Evolutionary conservation across 2,113 vertebrate genomes (phyloP), one percentile per base, ranked within the genome.

Genomic region (Dryoscopus gambensis): DNA sequence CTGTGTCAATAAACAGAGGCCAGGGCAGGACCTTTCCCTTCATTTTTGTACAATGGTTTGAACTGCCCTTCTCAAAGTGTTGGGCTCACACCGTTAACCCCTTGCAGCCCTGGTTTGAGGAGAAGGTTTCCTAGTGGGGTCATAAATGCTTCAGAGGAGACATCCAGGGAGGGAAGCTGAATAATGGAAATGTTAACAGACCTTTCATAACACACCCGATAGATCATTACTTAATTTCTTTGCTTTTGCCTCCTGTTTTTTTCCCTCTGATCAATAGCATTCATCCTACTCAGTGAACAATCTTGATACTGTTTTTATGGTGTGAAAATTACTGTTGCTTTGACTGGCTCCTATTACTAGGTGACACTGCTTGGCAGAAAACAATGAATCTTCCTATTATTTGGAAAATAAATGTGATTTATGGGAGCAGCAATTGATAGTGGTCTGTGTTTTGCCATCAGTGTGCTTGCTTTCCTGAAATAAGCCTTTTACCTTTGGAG

Each of bases 281-380:
- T 92, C 77, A 76, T 93, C 92, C 86, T 69, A 46, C 87, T 77
- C 77, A 50, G 77, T 84, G 92, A 96, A 93, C 90, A 86, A 76
- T 68, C 28, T 67, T 92, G 84, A 76, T 93, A 85, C 59, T 33
- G 50, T 59, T 96, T 96, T 97, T 96, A 92, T 87, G 90, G 91
- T 40, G 62, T 35, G 64, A 97, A 96, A 95, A 95, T 93, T 84
- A 96, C 83, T 89, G 90, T 88, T 94, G 79, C 87, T 97, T 96
- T 96, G 95, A 94, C 90, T 76, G 37, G 47, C 68, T 75, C 35
- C 88, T 81, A 68, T 97, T 95, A 94, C 47, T 33, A 59, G 20
- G 83, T 90, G 89, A 97, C 83, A 60, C 35, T 15, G 42, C 89
- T 75, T 78, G 86, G 70, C 81, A 84, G 70, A 59, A 96, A 76